Evolutionary conservation across 2,797 vertebrate genomes (phyloP).

Genomic region (Poecile montanus): DNA sequence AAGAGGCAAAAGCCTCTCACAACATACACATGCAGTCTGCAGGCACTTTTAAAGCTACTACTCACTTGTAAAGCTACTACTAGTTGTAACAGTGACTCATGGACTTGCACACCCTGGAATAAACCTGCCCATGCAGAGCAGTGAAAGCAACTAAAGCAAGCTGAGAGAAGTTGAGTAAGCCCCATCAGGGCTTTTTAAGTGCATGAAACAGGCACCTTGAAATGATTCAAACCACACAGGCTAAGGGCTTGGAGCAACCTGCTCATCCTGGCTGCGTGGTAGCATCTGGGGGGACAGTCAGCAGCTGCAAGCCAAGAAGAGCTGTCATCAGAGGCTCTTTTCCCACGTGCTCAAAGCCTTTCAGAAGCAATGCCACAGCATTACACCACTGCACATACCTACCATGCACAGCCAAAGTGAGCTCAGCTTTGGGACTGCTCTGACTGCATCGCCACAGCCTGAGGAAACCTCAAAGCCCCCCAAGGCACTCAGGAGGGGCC

Average conservation of each 20-base stretch:
- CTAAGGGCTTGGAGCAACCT: not conserved
- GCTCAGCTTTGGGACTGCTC: not conserved
- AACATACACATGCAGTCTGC: not conserved
- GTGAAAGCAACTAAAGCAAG: not conserved
- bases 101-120: not conserved
- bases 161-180: not conserved
- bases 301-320: not conserved
- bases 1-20: not conserved
- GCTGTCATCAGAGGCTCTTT: not conserved
- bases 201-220: not conserved
- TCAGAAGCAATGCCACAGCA: accelerated
- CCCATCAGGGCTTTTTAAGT: not conserved
- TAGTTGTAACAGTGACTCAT: not conserved
- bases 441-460: accelerated
- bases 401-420: not conserved
- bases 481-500: not conserved
- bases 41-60: not conserved
- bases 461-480: not conserved
- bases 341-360: not conserved
- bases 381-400: not conserved
- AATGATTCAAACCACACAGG: not conserved
- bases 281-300: not conserved
- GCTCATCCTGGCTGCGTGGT: not conserved
- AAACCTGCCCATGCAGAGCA: accelerated
- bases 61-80: not conserved